Evolutionary conservation across 2,113 vertebrate species (phyloP), one percentile per base, ranked within the genome.

Genomic region (Chaetodon trifascialis): DNA sequence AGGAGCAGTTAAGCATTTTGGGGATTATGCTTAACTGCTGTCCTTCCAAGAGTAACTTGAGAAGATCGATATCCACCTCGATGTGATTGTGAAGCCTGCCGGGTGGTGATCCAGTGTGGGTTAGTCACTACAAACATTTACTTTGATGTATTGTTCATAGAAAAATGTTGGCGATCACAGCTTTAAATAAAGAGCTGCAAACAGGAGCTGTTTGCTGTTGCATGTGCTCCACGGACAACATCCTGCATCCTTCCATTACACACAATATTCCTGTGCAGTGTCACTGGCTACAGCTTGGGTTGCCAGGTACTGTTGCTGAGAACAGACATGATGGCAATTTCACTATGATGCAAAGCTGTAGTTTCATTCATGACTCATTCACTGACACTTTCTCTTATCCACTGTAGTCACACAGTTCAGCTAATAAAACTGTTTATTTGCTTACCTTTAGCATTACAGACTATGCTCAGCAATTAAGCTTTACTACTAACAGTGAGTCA

Each of bases 1-100:
- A 55, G 25, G 11, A 68, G 25, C 10, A 63, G 7, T 68, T 38
- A 7, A 46, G 36, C 34, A 30, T 79, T 79, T 80, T n/a, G 7
- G 38, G 5, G 54, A 59, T 40, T 11, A 54, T 7, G 21, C 1
- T 11, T 59, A 12, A 73, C 44, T n/a, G n/a, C 30, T 72, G 3
- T 52, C 14, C 21, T 36, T 59, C 11, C 0, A 4, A 59, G 25
- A 59, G 34, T 17, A 60, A 42, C 8, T 30, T 25, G 4, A 55
- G 36, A 46, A 60, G 19, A 38, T 14, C 2, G 5, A 59, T 59
- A 36, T 40, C 7, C 42, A 12, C 49, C 15, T 23, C 0, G 2
- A 11, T 60, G 36, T 25, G 10, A 55, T 9, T 34, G 23, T 46
- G 19, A 19, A 60, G 34, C 55, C 11, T 30, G 23, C 11, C 17